Evolutionary conservation across 2,113 vertebrate genomes (phyloP), one percentile per base, ranked within the genome.

Genomic region (Muntiacus reevesi): DNA sequence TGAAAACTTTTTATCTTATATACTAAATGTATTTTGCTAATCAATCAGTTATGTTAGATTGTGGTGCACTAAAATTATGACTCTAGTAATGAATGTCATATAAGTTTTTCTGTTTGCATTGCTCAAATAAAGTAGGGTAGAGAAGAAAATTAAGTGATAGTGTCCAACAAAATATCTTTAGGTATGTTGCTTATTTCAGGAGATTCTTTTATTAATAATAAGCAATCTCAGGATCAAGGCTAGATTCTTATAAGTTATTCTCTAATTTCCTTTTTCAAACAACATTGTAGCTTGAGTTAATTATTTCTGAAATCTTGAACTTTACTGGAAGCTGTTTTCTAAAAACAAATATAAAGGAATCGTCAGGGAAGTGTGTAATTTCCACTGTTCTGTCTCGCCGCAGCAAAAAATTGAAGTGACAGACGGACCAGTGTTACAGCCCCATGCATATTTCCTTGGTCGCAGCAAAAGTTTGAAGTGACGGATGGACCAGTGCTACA

Each of bases 341-440:
- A 59, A 82, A 89, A 93, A 10, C 2, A 96, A 45, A 78, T 43
- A 16, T 95, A 92, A 87, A 74, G 67, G 8, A 67, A 67, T 36
- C 36, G 33, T 67, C 10, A 17, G 17, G 17, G 17, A 17, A 67
- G 17, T 67, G 33, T 67, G 33, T 36, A 23, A 71, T 21, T 71
- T 71, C 17, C n/a, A 36, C 10, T 1, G 64, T 36, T 71, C 19
- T 71, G 67, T 23, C 67, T 71, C 4, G 0, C 19, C 1, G 21
- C 19, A 71, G n/a, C n/a, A 71, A 71, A 71, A 71, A 40, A 21
- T 23, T 36, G 64, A 36, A 71, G 9, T 36, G 64, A 36, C 9
- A 23, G 64, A 71, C 1, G 0, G 64, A 36, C 9, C 2, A 71
- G n/a, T 21, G 64, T 23, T 71, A 71, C 8, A 36, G 64, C n/a